Evolutionary conservation across 2,797 vertebrate genomes (phyloP).

Genomic region (Microctenopoma lineatum): DNA sequence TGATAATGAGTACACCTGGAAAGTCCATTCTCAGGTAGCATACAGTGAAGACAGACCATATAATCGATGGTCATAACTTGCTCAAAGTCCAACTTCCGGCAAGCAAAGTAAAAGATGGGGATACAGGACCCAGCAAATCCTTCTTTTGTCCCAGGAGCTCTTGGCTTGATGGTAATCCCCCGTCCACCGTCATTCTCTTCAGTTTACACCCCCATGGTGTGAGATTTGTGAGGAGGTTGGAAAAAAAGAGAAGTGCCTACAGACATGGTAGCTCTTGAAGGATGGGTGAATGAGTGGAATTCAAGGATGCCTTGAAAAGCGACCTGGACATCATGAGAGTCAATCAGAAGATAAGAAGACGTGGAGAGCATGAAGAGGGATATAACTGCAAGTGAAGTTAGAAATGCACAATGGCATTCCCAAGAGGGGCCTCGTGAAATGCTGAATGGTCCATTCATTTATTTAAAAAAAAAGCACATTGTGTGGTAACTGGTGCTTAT

Average conservation of each 20-base stretch:
- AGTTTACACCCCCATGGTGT: conserved; percentile 78
- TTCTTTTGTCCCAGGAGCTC: conserved; percentile 76
- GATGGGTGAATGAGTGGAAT: conserved; percentile 79
- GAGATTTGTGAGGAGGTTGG: conserved; percentile 74
- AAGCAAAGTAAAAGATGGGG: conserved; percentile 52
- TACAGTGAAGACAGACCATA: conserved; percentile 34
- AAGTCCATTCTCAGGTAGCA: conserved; percentile 18
- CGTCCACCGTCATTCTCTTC: conserved; percentile 75
- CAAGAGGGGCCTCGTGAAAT: conserved; percentile 73
- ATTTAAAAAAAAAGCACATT: conserved; percentile 54
- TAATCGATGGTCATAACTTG: conserved; percentile 42
- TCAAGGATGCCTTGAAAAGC: conserved; percentile 75
- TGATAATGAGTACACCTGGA: conserved; percentile 18
- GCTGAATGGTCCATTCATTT: conserved; percentile 77
- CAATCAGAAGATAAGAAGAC: conserved; percentile 77
- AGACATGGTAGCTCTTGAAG: conserved; percentile 73
- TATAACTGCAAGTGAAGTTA: conserved; percentile 70
- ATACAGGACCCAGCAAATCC: conserved; percentile 76
- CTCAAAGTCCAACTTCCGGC: conserved; percentile 42
- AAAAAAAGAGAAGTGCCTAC: conserved; percentile 67
- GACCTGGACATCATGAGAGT: conserved; percentile 71
- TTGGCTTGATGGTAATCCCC: conserved; percentile 79
- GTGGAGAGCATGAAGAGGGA: conserved; percentile 65
- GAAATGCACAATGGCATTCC: conserved; percentile 76
- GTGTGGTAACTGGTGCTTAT: conserved; percentile 55